Evolutionary conservation across 2,888 invertebrate species (phyloP), one percentile per base, ranked within the genome.

Genomic region (Drosophila sordidula): DNA sequence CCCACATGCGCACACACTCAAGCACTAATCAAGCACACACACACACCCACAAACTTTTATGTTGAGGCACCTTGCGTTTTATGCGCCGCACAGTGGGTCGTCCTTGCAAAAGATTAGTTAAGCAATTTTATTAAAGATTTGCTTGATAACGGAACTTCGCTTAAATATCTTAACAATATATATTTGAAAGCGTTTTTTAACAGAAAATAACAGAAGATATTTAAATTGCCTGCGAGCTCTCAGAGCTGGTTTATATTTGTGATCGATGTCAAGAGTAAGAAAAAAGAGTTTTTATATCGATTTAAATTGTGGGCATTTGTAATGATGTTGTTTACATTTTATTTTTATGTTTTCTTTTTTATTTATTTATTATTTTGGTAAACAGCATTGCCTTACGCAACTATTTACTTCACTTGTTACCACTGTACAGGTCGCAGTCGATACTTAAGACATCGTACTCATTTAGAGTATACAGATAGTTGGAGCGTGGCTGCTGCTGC

Each of bases 21-120:
- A 51, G 50, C 64, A 86, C 69, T 80, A 84, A 82, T 87, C 81
- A 80, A 78, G 78, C 64, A 70, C 70, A 67, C 63, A 46, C 64
- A 57, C 39, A 50, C 51, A 38, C 55, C 50, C 47, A 42, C 32
- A 16, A 26, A 18, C 41, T 52, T 36, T 34, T 44, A 16, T 16
- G 44, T n/a, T 12, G 4, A 39, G 49, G 34, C 41, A 63, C 41
- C 54, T 63, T 65, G 58, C 52, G 57, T 62, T 62, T 78, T 65
- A 55, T 69, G 57, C 26, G 2, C 14, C 8, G 73, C 51, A 78
- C 80, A 65, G 77, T 83, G 84, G 47, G 12, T 14, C 12, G n/a
- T 6, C n/a, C 38, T 39, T 9, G 39, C 0, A 16, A 39, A 39
- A 9, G 4, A 4, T 16, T 4, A 39, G 4, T 2, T 12, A 6